phyloP scores from a whole-genome alignment of 2,113 vertebrate species.

The Synodontis membranacea region DNA sequence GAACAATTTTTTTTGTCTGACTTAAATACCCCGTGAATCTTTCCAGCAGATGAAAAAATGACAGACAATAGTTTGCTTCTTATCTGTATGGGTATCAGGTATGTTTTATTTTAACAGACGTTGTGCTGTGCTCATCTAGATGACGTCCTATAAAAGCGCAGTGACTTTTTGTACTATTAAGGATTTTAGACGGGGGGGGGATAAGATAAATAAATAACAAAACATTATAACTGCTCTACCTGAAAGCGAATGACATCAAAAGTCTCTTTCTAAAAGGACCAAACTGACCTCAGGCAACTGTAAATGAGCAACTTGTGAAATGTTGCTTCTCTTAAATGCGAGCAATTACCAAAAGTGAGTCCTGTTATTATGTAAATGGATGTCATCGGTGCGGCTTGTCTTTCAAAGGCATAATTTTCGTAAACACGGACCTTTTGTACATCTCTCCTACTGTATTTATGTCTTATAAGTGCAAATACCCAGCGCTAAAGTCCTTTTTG shows the following conservation, averaged over 20 bases:
- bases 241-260: not conserved
- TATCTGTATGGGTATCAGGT: too few species aligned
- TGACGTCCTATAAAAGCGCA: not conserved
- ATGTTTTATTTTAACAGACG: not conserved
- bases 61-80: not conserved
- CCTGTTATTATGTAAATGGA: conserved; percentile 20
- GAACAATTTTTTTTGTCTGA: not conserved
- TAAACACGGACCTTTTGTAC: conserved; percentile 5
- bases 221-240: not conserved
- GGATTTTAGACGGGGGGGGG: too few species aligned
- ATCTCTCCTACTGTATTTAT: not conserved
- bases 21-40: not conserved
- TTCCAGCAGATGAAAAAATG: not conserved
- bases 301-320: conserved; percentile 10
- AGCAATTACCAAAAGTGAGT: conserved; percentile 5
- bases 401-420: conserved; percentile 5
- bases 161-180: not conserved
- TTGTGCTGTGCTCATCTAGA: too few species aligned
- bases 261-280: not conserved
- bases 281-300: not conserved
- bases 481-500: not conserved
- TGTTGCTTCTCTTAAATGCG: conserved; percentile 5
- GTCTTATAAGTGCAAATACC: not conserved
- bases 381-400: not conserved
- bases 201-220: not conserved